A percentile compares a stretch with the other conserved stretches of the same genome.
Conservation (phyloP, 2,113 vertebrate species). For the Bubo blakistoni region DNA sequence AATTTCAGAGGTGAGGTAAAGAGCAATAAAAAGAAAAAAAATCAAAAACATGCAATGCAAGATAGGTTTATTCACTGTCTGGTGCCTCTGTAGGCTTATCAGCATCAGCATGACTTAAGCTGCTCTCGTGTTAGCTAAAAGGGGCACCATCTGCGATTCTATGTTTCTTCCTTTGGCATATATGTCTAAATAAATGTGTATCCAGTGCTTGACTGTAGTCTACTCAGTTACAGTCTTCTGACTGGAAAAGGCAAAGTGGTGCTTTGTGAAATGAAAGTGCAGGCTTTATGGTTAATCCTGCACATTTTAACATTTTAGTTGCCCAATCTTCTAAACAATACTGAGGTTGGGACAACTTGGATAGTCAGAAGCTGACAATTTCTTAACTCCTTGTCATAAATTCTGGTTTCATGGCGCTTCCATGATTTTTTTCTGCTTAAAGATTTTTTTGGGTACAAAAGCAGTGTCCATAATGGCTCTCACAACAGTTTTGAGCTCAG, state of each 20-base stretch:
- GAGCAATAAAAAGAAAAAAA: neutral
- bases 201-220: neutral
- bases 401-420: accelerated
- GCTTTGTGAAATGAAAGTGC: neutral
- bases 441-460: neutral
- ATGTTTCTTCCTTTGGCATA: neutral
- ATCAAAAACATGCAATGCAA: neutral
- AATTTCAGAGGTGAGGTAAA: neutral
- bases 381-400: neutral
- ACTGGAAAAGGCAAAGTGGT: neutral
- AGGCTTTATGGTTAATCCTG: neutral
- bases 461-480: neutral
- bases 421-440: neutral
- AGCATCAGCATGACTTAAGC: neutral
- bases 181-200: neutral
- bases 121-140: neutral
- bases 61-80: neutral
- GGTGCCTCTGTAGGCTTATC: neutral
- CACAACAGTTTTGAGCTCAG: neutral
- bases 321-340: accelerated
- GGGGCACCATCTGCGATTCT: neutral
- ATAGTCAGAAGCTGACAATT: neutral
- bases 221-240: neutral
- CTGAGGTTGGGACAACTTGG: neutral
- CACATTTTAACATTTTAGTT: neutral